Conservation (phyloP, 2,113 vertebrate genomes). For the Alectura lathami region DNA sequence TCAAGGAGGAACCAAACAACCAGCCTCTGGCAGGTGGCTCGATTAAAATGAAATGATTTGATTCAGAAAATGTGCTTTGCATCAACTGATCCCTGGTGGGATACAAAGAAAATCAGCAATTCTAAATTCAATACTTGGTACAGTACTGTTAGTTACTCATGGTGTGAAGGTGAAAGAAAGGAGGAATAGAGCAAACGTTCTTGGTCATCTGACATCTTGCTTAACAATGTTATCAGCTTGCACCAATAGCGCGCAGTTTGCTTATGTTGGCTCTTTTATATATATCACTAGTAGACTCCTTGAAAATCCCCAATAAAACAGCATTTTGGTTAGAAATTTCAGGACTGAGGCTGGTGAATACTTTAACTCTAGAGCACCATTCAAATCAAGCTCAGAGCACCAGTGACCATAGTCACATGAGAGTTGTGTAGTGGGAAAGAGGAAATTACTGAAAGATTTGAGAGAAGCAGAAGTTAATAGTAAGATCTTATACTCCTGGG, state of each 20-base stretch:
- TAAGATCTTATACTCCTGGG: background rate
- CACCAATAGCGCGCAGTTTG: background rate
- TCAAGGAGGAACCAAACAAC: background rate
- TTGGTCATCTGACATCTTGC: background rate
- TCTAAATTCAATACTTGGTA: background rate
- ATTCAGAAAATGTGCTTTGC: background rate
- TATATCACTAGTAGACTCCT: background rate
- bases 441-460: background rate
- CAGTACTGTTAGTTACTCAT: background rate
- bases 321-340: background rate
- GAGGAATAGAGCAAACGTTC: background rate
- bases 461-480: background rate
- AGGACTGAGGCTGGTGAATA: background rate
- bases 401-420: background rate
- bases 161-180: background rate
- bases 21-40: background rate
- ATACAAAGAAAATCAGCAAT: background rate
- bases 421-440: background rate
- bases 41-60: background rate
- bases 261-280: background rate
- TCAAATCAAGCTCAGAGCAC: background rate
- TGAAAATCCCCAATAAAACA: background rate
- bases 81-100: background rate
- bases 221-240: background rate
- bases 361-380: background rate